These are phyloP conservation scores for Macropodus opercularis DNA, from an alignment of 2,797 vertebrate species.

Conservation along the genomic window DNA sequence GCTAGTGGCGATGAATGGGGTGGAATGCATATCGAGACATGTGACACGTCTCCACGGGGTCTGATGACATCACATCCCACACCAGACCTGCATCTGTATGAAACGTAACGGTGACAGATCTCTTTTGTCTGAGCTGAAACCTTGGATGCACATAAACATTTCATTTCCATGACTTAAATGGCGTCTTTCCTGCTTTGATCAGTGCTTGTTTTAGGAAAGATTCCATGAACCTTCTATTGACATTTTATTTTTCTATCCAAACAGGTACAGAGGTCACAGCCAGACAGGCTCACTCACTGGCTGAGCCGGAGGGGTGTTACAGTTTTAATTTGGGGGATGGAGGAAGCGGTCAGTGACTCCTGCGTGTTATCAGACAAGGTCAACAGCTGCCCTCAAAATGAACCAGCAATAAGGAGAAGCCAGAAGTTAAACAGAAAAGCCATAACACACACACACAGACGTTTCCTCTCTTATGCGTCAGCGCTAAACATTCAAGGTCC, in stretches of 20 bases:
- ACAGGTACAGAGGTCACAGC: constrained; percentile 20
- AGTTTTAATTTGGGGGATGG: neutral
- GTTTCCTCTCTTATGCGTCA: neutral
- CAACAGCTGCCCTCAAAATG: constrained; percentile 13
- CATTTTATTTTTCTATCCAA: constrained; percentile 32
- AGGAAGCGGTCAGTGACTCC: constrained; percentile 13
- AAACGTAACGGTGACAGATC: too few species aligned
- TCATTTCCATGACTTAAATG: neutral
- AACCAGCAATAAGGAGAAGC: constrained; percentile 12
- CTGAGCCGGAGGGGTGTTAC: constrained; percentile 60
- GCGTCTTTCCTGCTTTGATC: neutral
- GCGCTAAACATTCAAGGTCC: constrained; percentile 38
- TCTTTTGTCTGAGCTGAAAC: neutral
- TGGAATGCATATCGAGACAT: constrained; percentile 12
- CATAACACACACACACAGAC: neutral
- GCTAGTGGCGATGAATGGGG: neutral
- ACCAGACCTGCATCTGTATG: constrained; percentile 1
- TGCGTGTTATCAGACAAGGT: constrained; percentile 36
- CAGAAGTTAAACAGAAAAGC: constrained; percentile 50
- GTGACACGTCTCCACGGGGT: constrained; percentile 1
- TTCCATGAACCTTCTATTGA: constrained; percentile 38
- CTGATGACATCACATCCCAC: constrained; percentile 15
- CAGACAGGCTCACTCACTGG: constrained; percentile 57
- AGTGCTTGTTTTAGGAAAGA: neutral
- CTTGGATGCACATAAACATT: neutral